phyloP scores from a whole-genome alignment of 2,888 invertebrate genomes.

The Dyspetes luteomarginatus region DNA sequence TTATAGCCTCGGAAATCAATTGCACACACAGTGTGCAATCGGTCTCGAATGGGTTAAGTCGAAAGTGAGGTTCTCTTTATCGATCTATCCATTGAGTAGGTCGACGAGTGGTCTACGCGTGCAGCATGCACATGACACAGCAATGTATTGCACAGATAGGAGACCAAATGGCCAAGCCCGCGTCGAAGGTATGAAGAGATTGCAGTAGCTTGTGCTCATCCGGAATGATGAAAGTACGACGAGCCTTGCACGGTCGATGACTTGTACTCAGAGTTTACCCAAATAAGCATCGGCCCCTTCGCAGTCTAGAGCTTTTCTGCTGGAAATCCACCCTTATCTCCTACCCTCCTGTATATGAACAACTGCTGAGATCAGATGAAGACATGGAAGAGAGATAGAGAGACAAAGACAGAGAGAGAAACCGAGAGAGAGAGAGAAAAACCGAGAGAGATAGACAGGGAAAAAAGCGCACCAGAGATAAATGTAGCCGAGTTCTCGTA shows the following conservation, averaged over 20 bases:
- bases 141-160: conserved; percentile 22
- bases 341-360: conserved; percentile 39
- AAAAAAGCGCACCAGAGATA: conserved; percentile 36
- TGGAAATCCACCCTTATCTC: conserved; percentile 29
- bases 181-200: conserved; percentile 35
- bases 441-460: background rate
- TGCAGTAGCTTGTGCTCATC: conserved; percentile 7
- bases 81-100: too few species aligned
- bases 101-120: conserved; percentile 18
- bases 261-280: background rate
- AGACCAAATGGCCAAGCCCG: conserved; percentile 26
- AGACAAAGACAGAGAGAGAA: background rate
- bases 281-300: conserved; percentile 35
- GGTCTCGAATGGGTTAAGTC: too few species aligned
- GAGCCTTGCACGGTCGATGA: conserved; percentile 36
- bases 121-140: background rate
- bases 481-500: conserved; percentile 49
- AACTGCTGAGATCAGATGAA: conserved; percentile 44
- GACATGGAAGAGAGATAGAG: too few species aligned
- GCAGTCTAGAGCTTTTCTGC: background rate
- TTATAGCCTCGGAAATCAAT: too few species aligned
- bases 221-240: conserved; percentile 24
- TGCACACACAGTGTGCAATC: too few species aligned
- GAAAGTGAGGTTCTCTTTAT: too few species aligned
- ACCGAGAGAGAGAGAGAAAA: background rate